Evolutionary conservation across 2,113 vertebrate species (phyloP), one percentile per base, ranked within the genome.

Genomic region (Vulpes lagopus): DNA sequence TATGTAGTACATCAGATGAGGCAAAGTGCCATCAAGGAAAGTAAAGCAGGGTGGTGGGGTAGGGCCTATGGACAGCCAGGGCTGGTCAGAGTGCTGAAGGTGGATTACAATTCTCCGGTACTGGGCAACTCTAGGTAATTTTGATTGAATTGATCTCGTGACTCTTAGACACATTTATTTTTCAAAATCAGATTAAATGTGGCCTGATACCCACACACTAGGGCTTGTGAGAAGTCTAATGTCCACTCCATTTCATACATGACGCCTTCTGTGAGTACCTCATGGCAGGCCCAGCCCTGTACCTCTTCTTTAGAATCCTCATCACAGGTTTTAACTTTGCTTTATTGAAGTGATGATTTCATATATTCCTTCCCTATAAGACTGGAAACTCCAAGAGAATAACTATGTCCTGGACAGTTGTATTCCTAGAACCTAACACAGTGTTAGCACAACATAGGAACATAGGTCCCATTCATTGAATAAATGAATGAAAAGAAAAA

Each of bases 11-110:
- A 35, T 76, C 64, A 35, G 51, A 8, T n/a, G 27, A 91, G 62
- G 27, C 9, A 82, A 92, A 79, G 17, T 19, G 11, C 86, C 35
- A 1, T 65, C 55, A 53, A 27, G 89, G 59, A 79, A 73, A 74
- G 53, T 7, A 30, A 79, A 81, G 74, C 59, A 53, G 43, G 35
- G 15, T 11, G 7, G 17, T 60, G 27, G 4, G 71, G 8, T 12
- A 59, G 82, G 25, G 12, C 19, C 10, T 11, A 4, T 12, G n/a
- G 57, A 82, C 17, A 43, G 38, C 22, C 5, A 69, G n/a, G 27
- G n/a, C 0, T 1, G 12, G 32, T 53, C 2, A 1, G 27, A 9
- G 7, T 30, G 3, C 1, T 19, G 25, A 8, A 5, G 3, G 16
- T 49, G 3, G 53, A 19, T n/a, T 57, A 6, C 49, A 59, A 0